Conservation (phyloP, 2,888 invertebrate genomes). For the Agrilus mali region DNA sequence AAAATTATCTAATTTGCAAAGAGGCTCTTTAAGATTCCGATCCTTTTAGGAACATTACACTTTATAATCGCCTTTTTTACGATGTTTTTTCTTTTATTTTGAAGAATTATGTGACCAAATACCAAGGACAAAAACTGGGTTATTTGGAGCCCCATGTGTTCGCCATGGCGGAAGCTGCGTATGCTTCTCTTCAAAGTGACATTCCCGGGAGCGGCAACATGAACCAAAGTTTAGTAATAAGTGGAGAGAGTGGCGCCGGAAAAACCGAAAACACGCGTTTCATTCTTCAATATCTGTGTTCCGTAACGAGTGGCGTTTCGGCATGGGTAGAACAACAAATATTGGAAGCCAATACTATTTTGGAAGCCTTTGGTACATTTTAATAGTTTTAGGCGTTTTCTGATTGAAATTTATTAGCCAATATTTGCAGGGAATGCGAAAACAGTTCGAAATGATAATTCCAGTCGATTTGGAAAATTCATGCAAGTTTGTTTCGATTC, state of each 20-base stretch:
- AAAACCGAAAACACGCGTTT: constrained; percentile 90
- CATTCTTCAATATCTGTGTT: constrained; percentile 82
- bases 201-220: constrained; percentile 21
- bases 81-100: constrained; percentile 24
- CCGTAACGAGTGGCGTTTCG: constrained; percentile 64
- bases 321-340: constrained; percentile 96
- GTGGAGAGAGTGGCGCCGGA: constrained; percentile 86
- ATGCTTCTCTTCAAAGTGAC: constrained; percentile 54
- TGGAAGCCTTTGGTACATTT: constrained; percentile 81
- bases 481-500: constrained; percentile 88
- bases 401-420: not conserved
- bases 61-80: not conserved
- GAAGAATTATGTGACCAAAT: constrained; percentile 71
- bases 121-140: constrained; percentile 73
- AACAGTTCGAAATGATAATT: constrained; percentile 87
- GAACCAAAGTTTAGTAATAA: constrained; percentile 80
- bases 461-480: constrained; percentile 89
- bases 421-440: constrained; percentile 69
- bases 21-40: too few relatives aligned
- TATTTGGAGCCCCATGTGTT: constrained; percentile 78
- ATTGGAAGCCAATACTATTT: constrained; percentile 82
- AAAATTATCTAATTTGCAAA: too few relatives aligned
- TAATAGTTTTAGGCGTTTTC: not conserved
- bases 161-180: constrained; percentile 81
- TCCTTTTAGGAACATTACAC: too few relatives aligned